Conservation (phyloP, 2,113 vertebrate genomes). For the Myxocyprinus asiaticus region DNA sequence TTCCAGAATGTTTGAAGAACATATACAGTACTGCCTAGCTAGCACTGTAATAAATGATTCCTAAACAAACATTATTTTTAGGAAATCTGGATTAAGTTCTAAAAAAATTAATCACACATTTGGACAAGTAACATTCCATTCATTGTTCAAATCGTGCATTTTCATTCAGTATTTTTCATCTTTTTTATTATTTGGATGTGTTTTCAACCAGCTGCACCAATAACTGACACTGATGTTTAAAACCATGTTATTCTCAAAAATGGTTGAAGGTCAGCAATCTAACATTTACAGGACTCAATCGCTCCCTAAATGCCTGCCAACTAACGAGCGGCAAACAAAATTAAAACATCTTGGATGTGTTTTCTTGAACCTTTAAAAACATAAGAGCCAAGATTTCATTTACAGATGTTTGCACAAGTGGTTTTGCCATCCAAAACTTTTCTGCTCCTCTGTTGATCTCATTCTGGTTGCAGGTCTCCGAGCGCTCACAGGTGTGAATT, state of each 20-base stretch:
- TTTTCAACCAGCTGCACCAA: not conserved
- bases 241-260: constrained; percentile 6
- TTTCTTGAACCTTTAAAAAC: not conserved
- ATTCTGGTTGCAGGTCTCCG: constrained; percentile 24
- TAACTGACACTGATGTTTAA: not conserved
- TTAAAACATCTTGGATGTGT: constrained; percentile 27
- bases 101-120: too few species aligned
- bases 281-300: not conserved
- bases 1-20: too few species aligned
- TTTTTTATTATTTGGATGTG: not conserved
- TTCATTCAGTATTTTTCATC: not conserved
- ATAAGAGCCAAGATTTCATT: constrained; percentile 44
- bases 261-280: not conserved
- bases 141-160: too few species aligned
- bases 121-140: too few species aligned
- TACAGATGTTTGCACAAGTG: constrained; percentile 57
- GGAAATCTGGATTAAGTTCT: too few species aligned
- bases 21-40: too few species aligned
- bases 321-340: constrained; percentile 1
- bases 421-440: constrained; percentile 39
- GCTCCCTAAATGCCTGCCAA: not conserved
- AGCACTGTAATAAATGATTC: too few species aligned
- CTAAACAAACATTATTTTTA: too few species aligned
- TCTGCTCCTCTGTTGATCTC: not conserved
- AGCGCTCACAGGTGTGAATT: constrained; percentile 29